Evolutionary conservation across 64 coral and sea anemone genomes (phyloP), one percentile per base, ranked within the genome.

Genomic region (Actinia tenebrosa): DNA sequence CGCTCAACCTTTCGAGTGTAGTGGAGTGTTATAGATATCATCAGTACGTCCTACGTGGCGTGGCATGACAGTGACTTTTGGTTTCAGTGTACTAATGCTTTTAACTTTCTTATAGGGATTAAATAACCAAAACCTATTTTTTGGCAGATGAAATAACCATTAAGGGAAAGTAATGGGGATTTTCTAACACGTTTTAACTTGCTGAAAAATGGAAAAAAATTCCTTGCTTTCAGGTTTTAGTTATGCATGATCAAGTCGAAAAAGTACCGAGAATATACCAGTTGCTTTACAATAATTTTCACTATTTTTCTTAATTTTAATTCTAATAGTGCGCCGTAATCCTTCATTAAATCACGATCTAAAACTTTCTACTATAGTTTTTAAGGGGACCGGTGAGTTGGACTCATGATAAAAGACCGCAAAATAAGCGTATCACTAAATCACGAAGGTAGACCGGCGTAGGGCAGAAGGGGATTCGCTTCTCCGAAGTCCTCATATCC

Each of bases 71-170:
- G 77, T 66, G 63, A 58, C 56, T 58, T 37, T 66, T 20, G 22
- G 16, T 53, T 81, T 81, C 53, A 81, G 79, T 50, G 46, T 53
- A 81, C 19, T 81, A 75, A 75, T 75, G 69, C 69, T 75, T 75
- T 75, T 75, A 30, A 75, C n/a, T 20, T 30, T 75, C 56, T 75
- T 75, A 23, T 69, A 20, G 4, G 64, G 19, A 69, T 69, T 69
- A 69, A 69, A 69, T 69, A 69, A 23, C 64, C 10, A 69, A 23
- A 5, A 69, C 22, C 19, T 9, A 22, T 69, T 20, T 9, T 23
- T n/a, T 69, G 64, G 23, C 64, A 69, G 64, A 69, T 25, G 69
- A 30, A 58, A 58, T 58, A 58, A 16, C 14, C 69, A 75, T 75
- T 10, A 11, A 30, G 69, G 25, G 14, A 75, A 42, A 75, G 69